A percentile compares a stretch with the other conserved stretches of the same genome.
Conservation (phyloP, 2,888 invertebrate species). For the Chironomus riparius region DNA sequence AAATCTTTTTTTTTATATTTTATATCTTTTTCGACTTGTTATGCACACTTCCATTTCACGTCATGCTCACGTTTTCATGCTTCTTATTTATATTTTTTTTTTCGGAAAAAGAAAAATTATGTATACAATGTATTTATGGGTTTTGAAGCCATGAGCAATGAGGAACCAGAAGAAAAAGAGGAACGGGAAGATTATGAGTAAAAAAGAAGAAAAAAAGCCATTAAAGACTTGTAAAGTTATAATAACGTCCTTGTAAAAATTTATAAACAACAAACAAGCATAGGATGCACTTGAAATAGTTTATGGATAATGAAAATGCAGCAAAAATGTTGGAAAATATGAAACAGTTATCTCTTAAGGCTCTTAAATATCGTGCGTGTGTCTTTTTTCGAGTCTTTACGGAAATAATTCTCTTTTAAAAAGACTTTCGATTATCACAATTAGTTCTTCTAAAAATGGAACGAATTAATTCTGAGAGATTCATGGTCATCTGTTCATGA, state of each 20-base stretch:
- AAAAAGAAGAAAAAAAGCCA: neutral
- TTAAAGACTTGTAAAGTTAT: neutral
- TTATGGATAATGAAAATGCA: neutral
- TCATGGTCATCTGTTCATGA: too few species aligned
- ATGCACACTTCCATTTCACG: neutral
- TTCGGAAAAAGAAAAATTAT: too few species aligned
- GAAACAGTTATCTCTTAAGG: neutral
- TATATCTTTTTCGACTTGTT: neutral
- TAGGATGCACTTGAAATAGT: neutral
- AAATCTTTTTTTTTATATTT: neutral
- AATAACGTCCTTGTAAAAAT: constrained; percentile 1
- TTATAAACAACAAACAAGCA: neutral
- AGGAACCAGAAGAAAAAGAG: neutral
- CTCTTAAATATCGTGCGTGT: neutral
- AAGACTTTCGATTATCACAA: too few species aligned
- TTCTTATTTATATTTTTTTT: too few species aligned
- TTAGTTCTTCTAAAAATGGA: too few species aligned
- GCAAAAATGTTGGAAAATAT: neutral
- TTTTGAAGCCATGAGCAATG: too few species aligned
- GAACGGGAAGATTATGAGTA: neutral
- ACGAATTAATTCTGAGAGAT: too few species aligned
- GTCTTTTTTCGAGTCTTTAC: neutral
- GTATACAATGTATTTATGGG: too few species aligned
- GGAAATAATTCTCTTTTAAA: too few species aligned
- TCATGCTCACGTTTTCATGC: neutral